Base-by-base conservation (phyloP, 2,888 invertebrate genomes). In the Melieria omissa region DNA sequence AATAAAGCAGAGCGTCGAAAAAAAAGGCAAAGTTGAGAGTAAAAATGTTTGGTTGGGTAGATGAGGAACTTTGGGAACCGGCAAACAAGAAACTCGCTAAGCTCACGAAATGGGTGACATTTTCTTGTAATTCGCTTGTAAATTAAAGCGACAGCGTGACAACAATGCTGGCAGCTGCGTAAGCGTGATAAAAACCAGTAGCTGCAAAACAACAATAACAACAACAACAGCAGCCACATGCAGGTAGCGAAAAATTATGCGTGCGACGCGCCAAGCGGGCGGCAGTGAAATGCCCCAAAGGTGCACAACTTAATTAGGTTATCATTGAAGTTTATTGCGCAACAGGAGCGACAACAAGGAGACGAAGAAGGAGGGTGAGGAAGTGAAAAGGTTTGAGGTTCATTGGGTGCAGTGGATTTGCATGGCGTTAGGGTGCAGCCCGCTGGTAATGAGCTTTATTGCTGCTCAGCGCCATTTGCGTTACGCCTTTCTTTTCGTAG, bases 281-380 rank as follows among this genome's bases (percentile, higher is more conserved):
- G 47, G 7, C 45, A 47, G 2, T 14, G 44, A 47, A 54, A 66
- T 71, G 45, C 72, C 65, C 70, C 60, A 75, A 78, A 77, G 76
- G 79, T 80, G 76, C 70, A 52, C 73, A 77, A 77, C 79, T 79
- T 83, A 81, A 81, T 82, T 83, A 79, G 80, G 79, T 81, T 81
- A 81, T 80, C 79, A 80, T 81, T 80, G 79, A 74, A 72, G 73
- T 73, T 77, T 72, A 54, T 44, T 49, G 45, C 16, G 16, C 14
- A 42, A 3, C 52, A n/a, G 57, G 7, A 1, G 42, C n/a, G 41
- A 60, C 44, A 44, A 12, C 10, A 29, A 29, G 29, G 29, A 29
- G 29, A 29, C 29, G 29, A 1, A 2, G 16, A 29, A 29, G 29
- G 29, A 29, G 29, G 29, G 3, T 2, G 29, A 3, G 29, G 29